Percentiles rank a stretch among this genome's conserved stretches.
Evolutionary conservation across 2,113 vertebrate genomes (phyloP).

Genomic region (Lontra canadensis): DNA sequence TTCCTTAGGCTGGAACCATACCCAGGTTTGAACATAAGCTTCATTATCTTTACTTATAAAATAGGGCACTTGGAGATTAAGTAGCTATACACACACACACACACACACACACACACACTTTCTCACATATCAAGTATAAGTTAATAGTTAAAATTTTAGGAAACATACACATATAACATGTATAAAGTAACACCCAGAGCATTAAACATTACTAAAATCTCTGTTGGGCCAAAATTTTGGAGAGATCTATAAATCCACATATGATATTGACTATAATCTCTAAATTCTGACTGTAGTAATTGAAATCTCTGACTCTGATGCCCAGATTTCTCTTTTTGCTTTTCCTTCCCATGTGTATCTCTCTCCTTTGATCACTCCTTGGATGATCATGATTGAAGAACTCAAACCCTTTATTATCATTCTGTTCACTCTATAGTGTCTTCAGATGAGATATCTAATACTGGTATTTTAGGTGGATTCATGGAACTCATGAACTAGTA

Average conservation of each 20-base stretch:
- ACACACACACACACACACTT: neutral
- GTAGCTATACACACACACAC: neutral
- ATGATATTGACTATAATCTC: neutral
- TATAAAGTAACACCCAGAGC: neutral
- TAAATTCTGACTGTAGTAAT: neutral
- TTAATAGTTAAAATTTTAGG: neutral
- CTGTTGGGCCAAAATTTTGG: neutral
- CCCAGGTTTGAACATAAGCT: neutral
- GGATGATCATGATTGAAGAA: neutral
- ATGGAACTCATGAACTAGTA: neutral
- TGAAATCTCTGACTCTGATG: neutral
- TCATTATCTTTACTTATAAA: neutral
- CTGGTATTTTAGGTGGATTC: neutral
- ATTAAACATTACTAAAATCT: neutral
- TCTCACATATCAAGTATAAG: neutral
- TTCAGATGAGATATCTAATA: neutral
- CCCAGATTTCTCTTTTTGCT: too few species aligned
- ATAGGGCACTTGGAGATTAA: neutral
- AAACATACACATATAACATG: neutral
- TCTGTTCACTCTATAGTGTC: neutral
- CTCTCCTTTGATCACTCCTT: neutral
- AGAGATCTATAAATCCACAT: neutral
- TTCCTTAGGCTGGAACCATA: neutral
- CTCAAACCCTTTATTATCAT: neutral
- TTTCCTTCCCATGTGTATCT: neutral